Evolutionary conservation across 2,113 vertebrate genomes (phyloP).

Genomic region (Ceuthmochares aereus): DNA sequence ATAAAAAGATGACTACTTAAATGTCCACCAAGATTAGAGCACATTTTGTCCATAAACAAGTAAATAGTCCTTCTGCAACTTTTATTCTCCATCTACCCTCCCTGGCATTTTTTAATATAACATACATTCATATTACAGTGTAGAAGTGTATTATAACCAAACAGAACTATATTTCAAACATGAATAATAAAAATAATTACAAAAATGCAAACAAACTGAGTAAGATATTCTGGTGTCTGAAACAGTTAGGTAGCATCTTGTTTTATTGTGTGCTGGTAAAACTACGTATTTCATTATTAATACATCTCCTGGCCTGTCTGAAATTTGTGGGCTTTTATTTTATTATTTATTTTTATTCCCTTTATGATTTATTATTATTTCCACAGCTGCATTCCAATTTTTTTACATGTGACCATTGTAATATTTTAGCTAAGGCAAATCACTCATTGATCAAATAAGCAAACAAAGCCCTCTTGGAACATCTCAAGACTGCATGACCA

Average conservation of each 20-base stretch:
- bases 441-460: neutral
- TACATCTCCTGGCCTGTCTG: neutral
- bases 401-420: neutral
- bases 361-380: neutral
- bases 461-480: neutral
- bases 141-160: neutral
- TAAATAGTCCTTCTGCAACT: neutral
- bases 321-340: neutral
- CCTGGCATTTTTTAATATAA: neutral
- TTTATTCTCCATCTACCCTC: neutral
- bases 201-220: neutral
- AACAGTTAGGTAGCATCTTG: neutral
- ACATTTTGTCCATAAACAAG: neutral
- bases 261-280: neutral
- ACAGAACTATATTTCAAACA: neutral
- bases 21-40: neutral
- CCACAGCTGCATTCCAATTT: neutral
- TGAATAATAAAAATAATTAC: neutral
- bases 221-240: neutral
- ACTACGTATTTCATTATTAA: neutral
- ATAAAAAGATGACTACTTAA: neutral
- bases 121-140: neutral
- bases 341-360: neutral
- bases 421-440: conserved; percentile 2
- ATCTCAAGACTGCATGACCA: neutral